phyloP scores from a whole-genome alignment of 2,888 invertebrate genomes.

The Linyphia triangularis region DNA sequence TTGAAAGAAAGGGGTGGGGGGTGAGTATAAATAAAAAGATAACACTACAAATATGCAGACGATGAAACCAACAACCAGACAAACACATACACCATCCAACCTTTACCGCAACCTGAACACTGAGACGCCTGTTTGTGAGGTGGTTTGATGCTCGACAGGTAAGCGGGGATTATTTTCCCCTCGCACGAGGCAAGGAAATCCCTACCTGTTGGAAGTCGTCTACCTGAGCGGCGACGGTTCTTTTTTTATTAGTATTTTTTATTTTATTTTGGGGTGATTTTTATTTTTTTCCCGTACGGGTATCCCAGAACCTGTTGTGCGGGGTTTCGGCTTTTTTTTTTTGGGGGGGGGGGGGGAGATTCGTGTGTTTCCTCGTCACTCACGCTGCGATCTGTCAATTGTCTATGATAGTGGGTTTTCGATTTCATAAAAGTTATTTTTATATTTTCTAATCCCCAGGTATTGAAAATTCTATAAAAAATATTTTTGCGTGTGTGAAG shows the following conservation, averaged over 20 bases:
- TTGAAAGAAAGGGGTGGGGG: slow-evolving; percentile 11
- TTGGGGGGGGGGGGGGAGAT: not conserved
- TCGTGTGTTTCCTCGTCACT: too few species aligned
- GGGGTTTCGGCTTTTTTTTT: not conserved
- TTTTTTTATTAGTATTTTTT: not conserved
- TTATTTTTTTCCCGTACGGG: slow-evolving; percentile 13
- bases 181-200: not conserved
- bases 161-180: slow-evolving; percentile 17
- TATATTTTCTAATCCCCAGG: too few species aligned
- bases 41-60: slow-evolving; percentile 36
- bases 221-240: not conserved
- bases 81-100: slow-evolving; percentile 44
- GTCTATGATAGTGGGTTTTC: too few species aligned
- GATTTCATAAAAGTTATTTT: too few species aligned
- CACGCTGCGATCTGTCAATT: too few species aligned
- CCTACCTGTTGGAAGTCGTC: not conserved
- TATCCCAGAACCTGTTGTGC: slow-evolving; percentile 36
- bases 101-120: slow-evolving; percentile 64
- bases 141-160: slow-evolving; percentile 51
- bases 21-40: slow-evolving; percentile 35
- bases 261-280: not conserved
- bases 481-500: too few species aligned
- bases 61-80: slow-evolving; percentile 57
- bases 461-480: too few species aligned
- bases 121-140: not conserved